These are phyloP conservation scores for Epiblema foenella DNA, from an alignment of 2,888 invertebrate genomes.

Conservation along the genomic window DNA sequence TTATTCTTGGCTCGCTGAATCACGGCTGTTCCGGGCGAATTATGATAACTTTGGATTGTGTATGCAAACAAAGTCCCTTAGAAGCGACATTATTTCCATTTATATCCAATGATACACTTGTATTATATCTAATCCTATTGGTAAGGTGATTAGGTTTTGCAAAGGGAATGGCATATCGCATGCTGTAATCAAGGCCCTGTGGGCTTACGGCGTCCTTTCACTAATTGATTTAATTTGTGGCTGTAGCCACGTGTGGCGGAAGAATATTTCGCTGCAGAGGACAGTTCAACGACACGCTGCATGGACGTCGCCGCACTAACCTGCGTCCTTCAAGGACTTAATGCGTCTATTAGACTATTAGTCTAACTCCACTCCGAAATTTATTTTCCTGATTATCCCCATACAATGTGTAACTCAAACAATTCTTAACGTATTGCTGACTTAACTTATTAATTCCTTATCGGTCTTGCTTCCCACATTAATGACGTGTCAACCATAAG, in stretches of 20 bases:
- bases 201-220: conserved; percentile 60
- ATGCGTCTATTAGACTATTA: conserved; percentile 30
- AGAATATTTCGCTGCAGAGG: conserved; percentile 68
- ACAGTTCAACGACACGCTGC: conserved; percentile 75
- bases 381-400: conserved; percentile 17
- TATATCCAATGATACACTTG: neutral
- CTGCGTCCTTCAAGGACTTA: conserved; percentile 37
- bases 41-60: conserved; percentile 38
- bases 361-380: conserved; percentile 10
- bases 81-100: conserved; percentile 9
- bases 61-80: conserved; percentile 34
- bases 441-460: conserved; percentile 18
- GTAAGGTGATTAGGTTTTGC: neutral
- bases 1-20: conserved; percentile 74
- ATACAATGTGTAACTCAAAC: neutral
- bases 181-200: conserved; percentile 47
- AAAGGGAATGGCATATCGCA: conserved; percentile 45
- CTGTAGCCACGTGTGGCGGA: conserved; percentile 56
- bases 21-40: conserved; percentile 57
- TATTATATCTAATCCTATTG: neutral
- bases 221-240: conserved; percentile 74
- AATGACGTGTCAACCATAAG: conserved; percentile 4
- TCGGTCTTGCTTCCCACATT: neutral
- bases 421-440: conserved; percentile 4
- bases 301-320: conserved; percentile 2